A percentile compares a stretch with the other conserved stretches of the same genome.
phyloP scores from a whole-genome alignment of 1,140 invertebrate genomes.

The Penaeus japonicus region DNA sequence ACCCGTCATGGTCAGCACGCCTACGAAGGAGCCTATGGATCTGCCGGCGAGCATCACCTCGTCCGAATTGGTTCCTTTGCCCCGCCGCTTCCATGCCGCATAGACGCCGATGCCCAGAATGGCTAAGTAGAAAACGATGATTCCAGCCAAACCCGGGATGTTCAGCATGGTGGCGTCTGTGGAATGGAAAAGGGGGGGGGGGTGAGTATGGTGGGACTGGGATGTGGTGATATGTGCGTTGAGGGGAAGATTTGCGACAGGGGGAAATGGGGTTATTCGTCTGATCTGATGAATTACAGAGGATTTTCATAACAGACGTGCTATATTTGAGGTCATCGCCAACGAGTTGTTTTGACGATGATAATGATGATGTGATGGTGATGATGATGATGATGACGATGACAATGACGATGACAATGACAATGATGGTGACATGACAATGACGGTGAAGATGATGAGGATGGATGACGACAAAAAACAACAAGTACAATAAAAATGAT shows the following conservation, averaged over 20 bases:
- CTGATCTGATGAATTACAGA: no score
- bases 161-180: conserved; percentile 78
- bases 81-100: conserved; percentile 80
- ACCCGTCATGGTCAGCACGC: conserved; percentile 96
- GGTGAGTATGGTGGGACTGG: no score
- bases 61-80: conserved; percentile 67
- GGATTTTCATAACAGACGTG: no score
- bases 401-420: no score
- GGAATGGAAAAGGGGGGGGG: no score
- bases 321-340: conserved; percentile 24
- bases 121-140: conserved; percentile 91
- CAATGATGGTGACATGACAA: no score
- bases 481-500: no score
- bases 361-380: conserved; percentile 11
- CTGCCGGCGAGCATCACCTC: conserved; percentile 97
- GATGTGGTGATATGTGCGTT: background rate
- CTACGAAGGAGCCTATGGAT: conserved; percentile 94
- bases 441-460: no score
- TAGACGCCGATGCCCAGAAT: conserved; percentile 94
- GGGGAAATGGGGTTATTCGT: background rate
- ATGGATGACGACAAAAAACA: no score
- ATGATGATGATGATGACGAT: no score
- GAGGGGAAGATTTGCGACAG: background rate
- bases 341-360: no score
- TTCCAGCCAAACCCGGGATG: conserved; percentile 87